These are phyloP conservation scores for Collichthys lucidus DNA, from an alignment of 2,113 vertebrate species.

Conservation along the genomic window DNA sequence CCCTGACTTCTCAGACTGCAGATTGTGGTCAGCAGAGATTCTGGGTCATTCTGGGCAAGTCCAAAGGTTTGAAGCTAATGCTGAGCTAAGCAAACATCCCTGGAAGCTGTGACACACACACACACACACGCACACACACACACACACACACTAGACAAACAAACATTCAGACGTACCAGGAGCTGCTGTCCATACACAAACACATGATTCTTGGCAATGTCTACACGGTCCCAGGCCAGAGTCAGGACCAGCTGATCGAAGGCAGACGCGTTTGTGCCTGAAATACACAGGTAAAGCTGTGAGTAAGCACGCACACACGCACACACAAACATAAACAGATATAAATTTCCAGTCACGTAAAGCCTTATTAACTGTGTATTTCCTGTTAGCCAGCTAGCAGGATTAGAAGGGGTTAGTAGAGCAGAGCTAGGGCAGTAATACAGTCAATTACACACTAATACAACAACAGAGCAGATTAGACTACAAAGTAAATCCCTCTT, in stretches of 20 bases:
- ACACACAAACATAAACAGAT: constrained; percentile 16
- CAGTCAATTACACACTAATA: constrained; percentile 64
- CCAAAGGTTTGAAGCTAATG: constrained; percentile 55
- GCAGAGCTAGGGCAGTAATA: constrained; percentile 39
- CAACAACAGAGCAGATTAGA: constrained; percentile 57
- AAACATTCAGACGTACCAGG: constrained; percentile 88
- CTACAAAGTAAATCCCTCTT: constrained; percentile 53
- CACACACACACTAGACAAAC: constrained; percentile 46
- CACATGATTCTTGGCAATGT: constrained; percentile 99
- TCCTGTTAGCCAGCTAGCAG: constrained; percentile 42
- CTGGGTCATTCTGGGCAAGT: constrained; percentile 47
- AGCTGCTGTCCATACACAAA: constrained; percentile 99
- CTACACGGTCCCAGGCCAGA: constrained; percentile 97
- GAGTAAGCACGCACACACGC: constrained; percentile 9
- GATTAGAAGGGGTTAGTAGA: constrained; percentile 56
- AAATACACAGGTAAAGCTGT: constrained; percentile 61
- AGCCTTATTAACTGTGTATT: constrained; percentile 46
- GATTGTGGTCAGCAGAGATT: constrained; percentile 42
- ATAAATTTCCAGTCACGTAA: constrained; percentile 31
- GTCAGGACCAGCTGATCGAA: constrained; percentile 98
- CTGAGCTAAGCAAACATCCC: constrained; percentile 51
- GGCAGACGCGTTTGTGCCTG: constrained; percentile 95
- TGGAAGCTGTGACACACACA: constrained; percentile 79
- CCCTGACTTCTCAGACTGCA: constrained; percentile 23
- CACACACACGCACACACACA: constrained; percentile 51